phyloP scores from a whole-genome alignment of 2,888 invertebrate genomes.

The Cataglyphis rosenhaueri region DNA sequence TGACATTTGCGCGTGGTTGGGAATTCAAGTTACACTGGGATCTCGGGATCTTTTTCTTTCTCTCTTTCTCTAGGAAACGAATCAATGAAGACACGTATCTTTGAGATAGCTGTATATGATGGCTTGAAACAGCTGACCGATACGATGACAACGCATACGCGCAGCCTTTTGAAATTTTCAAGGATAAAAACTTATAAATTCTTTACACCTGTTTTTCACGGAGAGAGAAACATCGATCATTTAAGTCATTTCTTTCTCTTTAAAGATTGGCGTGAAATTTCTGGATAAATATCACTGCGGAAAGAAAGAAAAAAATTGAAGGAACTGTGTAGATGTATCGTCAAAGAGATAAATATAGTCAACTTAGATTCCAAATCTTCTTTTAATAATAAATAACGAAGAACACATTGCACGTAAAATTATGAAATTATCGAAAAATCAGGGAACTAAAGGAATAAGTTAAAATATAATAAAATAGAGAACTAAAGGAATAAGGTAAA shows the following conservation, averaged over 20 bases:
- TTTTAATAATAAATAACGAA: background rate
- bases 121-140: background rate
- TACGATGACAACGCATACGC: background rate
- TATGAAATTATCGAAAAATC: background rate
- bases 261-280: background rate
- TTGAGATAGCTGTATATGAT: constrained; percentile 25
- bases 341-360: background rate
- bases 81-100: constrained; percentile 59
- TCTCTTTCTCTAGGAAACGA: constrained; percentile 33
- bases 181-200: constrained; percentile 30
- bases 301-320: background rate
- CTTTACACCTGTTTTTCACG: background rate
- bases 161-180: constrained; percentile 36
- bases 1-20: constrained; percentile 71
- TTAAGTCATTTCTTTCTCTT: constrained; percentile 15
- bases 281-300: background rate
- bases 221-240: background rate
- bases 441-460: background rate
- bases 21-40: constrained; percentile 58
- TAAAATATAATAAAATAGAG: background rate
- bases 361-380: background rate
- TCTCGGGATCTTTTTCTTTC: background rate
- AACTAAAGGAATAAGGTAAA: background rate
- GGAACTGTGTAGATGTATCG: background rate
- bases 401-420: background rate